These are phyloP conservation scores for Rhysida immarginata DNA, from an alignment of 1,140 invertebrate genomes.

Conservation along the genomic window DNA sequence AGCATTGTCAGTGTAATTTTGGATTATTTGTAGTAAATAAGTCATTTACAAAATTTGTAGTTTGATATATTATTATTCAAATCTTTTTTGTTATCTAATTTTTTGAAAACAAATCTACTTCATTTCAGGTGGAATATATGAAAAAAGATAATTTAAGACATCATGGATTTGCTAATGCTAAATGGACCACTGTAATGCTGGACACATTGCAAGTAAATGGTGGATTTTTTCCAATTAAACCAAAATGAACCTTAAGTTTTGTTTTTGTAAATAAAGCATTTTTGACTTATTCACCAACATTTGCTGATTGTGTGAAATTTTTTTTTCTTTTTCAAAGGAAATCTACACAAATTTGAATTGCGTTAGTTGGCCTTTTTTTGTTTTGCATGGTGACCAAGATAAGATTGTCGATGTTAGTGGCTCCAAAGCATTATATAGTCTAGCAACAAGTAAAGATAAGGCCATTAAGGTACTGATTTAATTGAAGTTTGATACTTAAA, in stretches of 20 bases:
- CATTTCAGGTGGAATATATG: constrained; percentile 21
- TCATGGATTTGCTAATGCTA: constrained; percentile 22
- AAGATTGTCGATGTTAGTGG: constrained; percentile 17
- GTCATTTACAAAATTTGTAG: too few species aligned
- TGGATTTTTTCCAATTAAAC: not conserved
- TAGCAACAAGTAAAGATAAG: constrained; percentile 22
- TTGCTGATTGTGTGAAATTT: not conserved
- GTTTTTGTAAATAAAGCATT: not conserved
- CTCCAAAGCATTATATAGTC: constrained; percentile 18
- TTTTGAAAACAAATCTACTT: not conserved
- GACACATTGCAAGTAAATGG: constrained; percentile 9
- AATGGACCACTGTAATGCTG: constrained; percentile 16
- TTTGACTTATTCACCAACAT: not conserved
- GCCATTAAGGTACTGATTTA: constrained; percentile 20
- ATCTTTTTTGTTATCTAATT: too few species aligned
- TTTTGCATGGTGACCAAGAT: constrained; percentile 23
- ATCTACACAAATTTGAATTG: constrained; percentile 15
- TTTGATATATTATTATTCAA: too few species aligned
- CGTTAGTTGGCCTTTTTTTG: constrained; percentile 20
- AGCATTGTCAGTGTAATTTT: too few species aligned
- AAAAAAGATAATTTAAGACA: constrained; percentile 21
- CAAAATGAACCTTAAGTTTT: not conserved
- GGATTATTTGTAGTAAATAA: too few species aligned
- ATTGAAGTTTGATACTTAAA: not conserved
- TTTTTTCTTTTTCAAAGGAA: constrained; percentile 14